These are phyloP conservation scores for Lycia hirtaria DNA, from an alignment of 2,888 invertebrate species.

Conservation along the genomic window DNA sequence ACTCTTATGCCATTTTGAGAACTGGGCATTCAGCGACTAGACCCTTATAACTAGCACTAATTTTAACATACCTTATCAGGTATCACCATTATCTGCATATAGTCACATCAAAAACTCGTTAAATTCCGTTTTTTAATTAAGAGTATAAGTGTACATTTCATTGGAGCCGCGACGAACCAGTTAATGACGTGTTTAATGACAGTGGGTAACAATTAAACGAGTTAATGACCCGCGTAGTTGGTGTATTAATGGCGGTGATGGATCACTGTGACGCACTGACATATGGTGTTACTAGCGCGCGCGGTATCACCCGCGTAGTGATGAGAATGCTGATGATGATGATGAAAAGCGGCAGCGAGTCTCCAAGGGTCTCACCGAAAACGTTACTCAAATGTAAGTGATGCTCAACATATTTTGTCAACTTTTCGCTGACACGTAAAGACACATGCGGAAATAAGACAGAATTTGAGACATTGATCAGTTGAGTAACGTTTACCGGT, in stretches of 20 bases:
- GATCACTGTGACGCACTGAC: not conserved
- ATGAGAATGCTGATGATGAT: too few relatives aligned
- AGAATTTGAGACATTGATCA: too few relatives aligned
- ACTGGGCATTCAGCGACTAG: too few relatives aligned
- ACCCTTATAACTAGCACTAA: too few relatives aligned
- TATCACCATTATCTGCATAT: slow-evolving; percentile 15
- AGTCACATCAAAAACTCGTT: slow-evolving; percentile 20
- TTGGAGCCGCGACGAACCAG: slow-evolving; percentile 11
- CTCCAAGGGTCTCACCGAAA: too few relatives aligned
- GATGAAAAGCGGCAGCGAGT: too few relatives aligned
- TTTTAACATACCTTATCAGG: not conserved
- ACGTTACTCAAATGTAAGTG: too few relatives aligned
- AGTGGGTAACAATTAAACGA: slow-evolving; percentile 29
- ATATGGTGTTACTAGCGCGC: slow-evolving; percentile 8
- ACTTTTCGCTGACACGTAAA: too few relatives aligned
- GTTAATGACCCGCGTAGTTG: slow-evolving; percentile 33
- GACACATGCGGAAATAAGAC: too few relatives aligned
- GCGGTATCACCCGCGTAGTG: not conserved
- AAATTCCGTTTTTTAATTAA: slow-evolving; percentile 14
- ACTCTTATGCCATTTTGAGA: too few relatives aligned
- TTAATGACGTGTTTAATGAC: slow-evolving; percentile 33
- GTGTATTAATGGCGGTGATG: slow-evolving; percentile 14
- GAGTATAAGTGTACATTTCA: slow-evolving; percentile 13
- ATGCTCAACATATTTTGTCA: too few relatives aligned
- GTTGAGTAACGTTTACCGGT: too few relatives aligned